Evolutionary conservation across 1,140 invertebrate genomes (phyloP), one percentile per base, ranked within the genome.

Genomic region (Achroia grisella): DNA sequence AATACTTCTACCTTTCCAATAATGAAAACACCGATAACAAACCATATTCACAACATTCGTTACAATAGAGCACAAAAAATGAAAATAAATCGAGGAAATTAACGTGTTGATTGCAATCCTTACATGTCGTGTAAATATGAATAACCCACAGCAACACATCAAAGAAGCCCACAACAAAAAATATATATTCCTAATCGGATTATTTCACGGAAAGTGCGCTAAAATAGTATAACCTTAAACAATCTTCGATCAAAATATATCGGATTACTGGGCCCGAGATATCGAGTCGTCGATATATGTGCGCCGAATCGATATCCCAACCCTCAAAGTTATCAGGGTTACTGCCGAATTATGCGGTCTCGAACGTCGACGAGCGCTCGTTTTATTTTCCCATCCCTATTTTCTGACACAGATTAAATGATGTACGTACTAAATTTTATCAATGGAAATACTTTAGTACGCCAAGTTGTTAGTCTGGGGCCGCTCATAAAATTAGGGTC

Each of bases 401-500:
- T 14, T 11, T 8, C 12, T 13, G 29, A 5, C 30, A 47, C 34
- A 52, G 35, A 8, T 9, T 46, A 43, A 42, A 14, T 23, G 17
- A 3, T 23, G 17, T 23, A 23, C 17, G 17, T 23, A 23, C 17
- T 23, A 23, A 23, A 23, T 23, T 23, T 23, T 23, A 23, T 23
- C 17, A 23, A 23, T 6, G 17, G 17, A 23, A 23, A 6, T 23
- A 23, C 17, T 14, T 13, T 35, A 8, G 12, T 6, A 2, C 14
- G 8, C 12, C 8, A 35, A 14, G 9, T 42, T 34, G 9, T 4
- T 55, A 46, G 9, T n/a, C 47, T 46, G 43, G 43, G 47, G 17
- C 14, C 28, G 8, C 40, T 13, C 39, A 53, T 48, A 48, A 53
- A 48, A 37, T 37, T n/a, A 37, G 41, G 39, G 44, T 33, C 47